Evolutionary conservation across 2,888 invertebrate species (phyloP), one percentile per base, ranked within the genome.

Genomic region (Drosophila parthenogenetica): DNA sequence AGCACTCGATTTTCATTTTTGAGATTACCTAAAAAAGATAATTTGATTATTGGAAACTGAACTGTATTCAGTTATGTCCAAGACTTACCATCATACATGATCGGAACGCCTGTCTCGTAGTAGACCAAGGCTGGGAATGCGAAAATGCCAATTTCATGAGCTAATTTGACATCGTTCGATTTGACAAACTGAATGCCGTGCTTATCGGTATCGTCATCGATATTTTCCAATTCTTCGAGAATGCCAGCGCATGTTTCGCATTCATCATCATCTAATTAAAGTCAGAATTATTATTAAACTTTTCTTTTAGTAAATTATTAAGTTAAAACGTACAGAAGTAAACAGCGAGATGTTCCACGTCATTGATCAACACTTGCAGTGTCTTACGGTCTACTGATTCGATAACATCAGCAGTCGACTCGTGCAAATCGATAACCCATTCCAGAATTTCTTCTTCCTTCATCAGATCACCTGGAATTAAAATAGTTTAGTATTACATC

Each of bases 161-260:
- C 98, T 73, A 97, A 92, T 91, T 97, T 97, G 0, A 96, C 95
- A 92, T 98, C 98, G 90, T 96, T 97, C 3, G 97, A 97, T 91
- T 98, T 98, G 39, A 98, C 97, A 92, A 98, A 98, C 92, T 98
- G 97, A 87, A 98, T 98, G 54, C 97, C 97, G 88, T 97, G 96
- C 90, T 97, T 95, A 89, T 98, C 98, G 5, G 98, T 97, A 86
- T 98, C 98, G 90, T 97, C 97, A 90, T 97, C 97, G 85, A 97
- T 97, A 17, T 96, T 97, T 93, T 98, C 98, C 80, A 98, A 93
- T 89, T 98, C 98, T 89, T 97, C 96, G 50, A 98, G 93, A 81
- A 98, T 95, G 77, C 95, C 95, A 39, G 95, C 94, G 90, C 98
- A 98, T n/a, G 95, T 94, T 70, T 96, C 95, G 92, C 97, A 97